A percentile compares a stretch with the other conserved stretches of the same genome.
Conservation (phyloP, 2,797 vertebrate genomes). For the Sparus aurata region DNA sequence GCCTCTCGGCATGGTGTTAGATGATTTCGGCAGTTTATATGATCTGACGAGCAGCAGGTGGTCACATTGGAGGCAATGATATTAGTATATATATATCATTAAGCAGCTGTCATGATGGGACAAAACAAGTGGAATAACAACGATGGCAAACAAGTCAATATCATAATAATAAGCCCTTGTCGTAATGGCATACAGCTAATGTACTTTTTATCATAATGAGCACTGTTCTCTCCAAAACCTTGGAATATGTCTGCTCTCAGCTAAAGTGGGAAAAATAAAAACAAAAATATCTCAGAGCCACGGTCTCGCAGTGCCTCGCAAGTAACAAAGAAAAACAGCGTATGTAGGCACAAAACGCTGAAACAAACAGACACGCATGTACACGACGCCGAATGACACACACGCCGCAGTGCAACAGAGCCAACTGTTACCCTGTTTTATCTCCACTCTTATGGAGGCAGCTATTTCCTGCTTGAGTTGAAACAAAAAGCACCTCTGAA, state of each 20-base stretch:
- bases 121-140: conserved; percentile 14
- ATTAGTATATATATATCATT: conserved; percentile 3
- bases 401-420: background rate
- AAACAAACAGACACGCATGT: background rate
- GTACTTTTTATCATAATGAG: conserved; percentile 4
- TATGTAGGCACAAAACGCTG: too few relatives aligned
- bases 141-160: conserved; percentile 6
- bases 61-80: conserved; percentile 4
- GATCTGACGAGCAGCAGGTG: conserved; percentile 27
- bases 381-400: background rate
- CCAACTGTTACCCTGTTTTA: conserved; percentile 9
- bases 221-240: background rate
- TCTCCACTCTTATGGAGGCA: conserved; percentile 16
- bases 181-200: background rate
- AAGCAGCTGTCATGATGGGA: conserved; percentile 32
- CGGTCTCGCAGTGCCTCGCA: too few relatives aligned
- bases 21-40: conserved; percentile 42
- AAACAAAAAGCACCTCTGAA: conserved; percentile 36
- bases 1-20: conserved; percentile 2
- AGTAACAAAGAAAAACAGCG: too few relatives aligned
- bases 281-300: background rate
- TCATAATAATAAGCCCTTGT: conserved; percentile 11
- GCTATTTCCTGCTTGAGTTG: conserved; percentile 38
- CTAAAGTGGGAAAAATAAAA: background rate
- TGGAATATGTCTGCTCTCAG: background rate